phyloP scores from a whole-genome alignment of 2,888 invertebrate species.

The Cataglyphis livida region DNA sequence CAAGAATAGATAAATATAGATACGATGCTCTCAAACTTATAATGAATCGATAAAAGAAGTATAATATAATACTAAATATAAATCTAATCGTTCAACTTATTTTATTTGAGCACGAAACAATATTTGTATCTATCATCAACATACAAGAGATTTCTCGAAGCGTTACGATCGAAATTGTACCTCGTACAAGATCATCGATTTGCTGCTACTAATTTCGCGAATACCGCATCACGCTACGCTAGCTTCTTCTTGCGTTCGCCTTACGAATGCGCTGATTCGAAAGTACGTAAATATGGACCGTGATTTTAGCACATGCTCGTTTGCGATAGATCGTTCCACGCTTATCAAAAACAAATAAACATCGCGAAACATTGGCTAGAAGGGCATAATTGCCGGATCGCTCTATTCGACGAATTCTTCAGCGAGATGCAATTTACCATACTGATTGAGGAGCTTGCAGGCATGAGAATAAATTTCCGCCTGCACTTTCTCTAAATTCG shows the following conservation, averaged over 20 bases:
- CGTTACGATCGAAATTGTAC: constrained; percentile 29
- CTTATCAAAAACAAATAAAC: constrained; percentile 12
- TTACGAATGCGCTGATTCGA: constrained; percentile 18
- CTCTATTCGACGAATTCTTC: constrained; percentile 21
- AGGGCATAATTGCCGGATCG: constrained; percentile 13
- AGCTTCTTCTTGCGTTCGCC: constrained; percentile 5
- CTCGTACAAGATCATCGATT: constrained; percentile 24
- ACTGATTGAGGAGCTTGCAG: constrained; percentile 33
- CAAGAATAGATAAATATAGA: neutral
- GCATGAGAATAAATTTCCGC: constrained; percentile 27
- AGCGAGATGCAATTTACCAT: constrained; percentile 1
- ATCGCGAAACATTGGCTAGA: constrained; percentile 1
- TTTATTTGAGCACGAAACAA: neutral
- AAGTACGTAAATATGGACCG: constrained; percentile 14
- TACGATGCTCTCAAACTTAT: neutral
- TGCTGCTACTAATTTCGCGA: constrained; percentile 35
- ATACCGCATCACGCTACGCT: constrained; percentile 25
- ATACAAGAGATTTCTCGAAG: constrained; percentile 4
- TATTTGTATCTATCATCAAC: constrained; percentile 8
- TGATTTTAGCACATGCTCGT: neutral
- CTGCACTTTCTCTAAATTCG: constrained; percentile 34
- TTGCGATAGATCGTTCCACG: neutral
- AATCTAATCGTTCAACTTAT: constrained; percentile 27
- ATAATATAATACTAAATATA: neutral
- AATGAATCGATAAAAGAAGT: neutral